phyloP scores from a whole-genome alignment of 35 echinoderm and acorn worm species.

The Apostichopus parvimensis region DNA sequence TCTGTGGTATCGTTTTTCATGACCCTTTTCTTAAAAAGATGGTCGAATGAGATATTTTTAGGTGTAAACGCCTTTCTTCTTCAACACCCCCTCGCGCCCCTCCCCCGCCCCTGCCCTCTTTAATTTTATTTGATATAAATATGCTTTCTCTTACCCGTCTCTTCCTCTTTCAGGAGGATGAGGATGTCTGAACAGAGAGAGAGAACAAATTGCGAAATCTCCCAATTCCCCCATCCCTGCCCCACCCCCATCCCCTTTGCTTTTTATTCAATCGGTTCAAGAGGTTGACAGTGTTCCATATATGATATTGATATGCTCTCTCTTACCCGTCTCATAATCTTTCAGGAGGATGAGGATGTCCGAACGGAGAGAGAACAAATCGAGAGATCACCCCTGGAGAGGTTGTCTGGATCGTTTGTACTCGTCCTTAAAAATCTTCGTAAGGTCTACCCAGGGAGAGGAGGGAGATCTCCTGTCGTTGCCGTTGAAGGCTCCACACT shows the following conservation, averaged over 20 bases:
- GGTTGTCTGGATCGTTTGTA: slow-evolving; percentile 51
- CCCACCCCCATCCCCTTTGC: no score
- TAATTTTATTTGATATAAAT: background rate
- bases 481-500: slow-evolving; percentile 85
- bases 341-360: slow-evolving; percentile 90
- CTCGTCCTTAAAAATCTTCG: slow-evolving; percentile 77
- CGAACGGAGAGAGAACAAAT: slow-evolving; percentile 66
- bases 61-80: no score
- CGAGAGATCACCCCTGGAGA: slow-evolving; percentile 19
- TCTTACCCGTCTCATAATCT: background rate
- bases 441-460: slow-evolving; percentile 77
- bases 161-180: slow-evolving; percentile 57
- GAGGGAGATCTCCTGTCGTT: slow-evolving; percentile 52
- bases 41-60: no score
- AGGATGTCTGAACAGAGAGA: slow-evolving; percentile 76
- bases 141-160: background rate
- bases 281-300: background rate
- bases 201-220: slow-evolving; percentile 57
- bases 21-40: no score
- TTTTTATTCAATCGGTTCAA: background rate
- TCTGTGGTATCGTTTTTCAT: no score
- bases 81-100: no score
- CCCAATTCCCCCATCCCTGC: background rate
- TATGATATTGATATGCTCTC: background rate
- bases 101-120: no score